Base-by-base conservation (phyloP, 2,113 vertebrate species). In the Gopherus evgoodei region DNA sequence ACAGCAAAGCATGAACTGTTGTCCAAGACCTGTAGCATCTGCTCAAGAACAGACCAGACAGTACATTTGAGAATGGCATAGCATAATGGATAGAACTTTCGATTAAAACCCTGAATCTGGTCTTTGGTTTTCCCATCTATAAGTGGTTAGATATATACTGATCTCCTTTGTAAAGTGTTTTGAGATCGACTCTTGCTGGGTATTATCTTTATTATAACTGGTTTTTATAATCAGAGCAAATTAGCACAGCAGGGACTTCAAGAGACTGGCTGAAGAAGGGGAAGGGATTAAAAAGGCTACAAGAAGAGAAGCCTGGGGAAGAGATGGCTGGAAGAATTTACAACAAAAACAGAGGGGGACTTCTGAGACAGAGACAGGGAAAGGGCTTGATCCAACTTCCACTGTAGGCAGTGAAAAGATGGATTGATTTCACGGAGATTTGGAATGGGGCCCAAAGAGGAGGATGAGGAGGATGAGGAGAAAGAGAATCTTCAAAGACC, bases 161-260 rank as follows among this genome's bases (percentile, higher is more conserved):
- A 65, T 16, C 14, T 35, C 31, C 31, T 65, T 35, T 35, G 31
- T 65, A 65, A 57, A 57, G 25, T 65, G 14, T 31, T 35, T 65
- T 65, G 59, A 65, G 31, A 35, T 17, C 14, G 17, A 14, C 31
- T 65, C 29, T 31, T 35, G 11, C 31, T 65, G 29, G 6, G 29
- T 65, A 35, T 35, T 35, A 65, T 31, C 59, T 35, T 65, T 65
- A 35, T 65, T 31, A 35, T 35, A 87, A 52, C 0, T 3, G 4
- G 1, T 3, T 35, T 90, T 86, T 17, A 54, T 52, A 94, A 96
- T 84, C 59, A 95, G 87, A 94, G 47, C 87, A 42, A 87, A 90
- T n/a, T 56, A 90, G 16, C 8, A 24, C 50, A 31, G 72, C 8
- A 44, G 76, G 14, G 80, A 87, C 38, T 56, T 78, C 21, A 62